phyloP scores from a whole-genome alignment of 2,113 vertebrate genomes.

The Corvus moneduloides region DNA sequence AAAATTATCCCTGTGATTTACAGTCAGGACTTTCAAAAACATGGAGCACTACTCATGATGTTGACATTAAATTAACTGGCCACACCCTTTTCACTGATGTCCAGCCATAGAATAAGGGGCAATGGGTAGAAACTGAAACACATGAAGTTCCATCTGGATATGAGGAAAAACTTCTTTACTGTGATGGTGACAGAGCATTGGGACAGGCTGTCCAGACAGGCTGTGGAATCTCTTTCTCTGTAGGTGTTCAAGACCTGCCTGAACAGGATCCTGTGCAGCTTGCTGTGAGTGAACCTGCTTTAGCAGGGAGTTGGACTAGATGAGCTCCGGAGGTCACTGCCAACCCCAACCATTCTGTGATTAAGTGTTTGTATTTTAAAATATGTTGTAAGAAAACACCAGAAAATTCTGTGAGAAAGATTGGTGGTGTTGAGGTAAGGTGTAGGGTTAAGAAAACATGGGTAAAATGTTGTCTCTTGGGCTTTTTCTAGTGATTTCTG shows the following conservation, averaged over 20 bases:
- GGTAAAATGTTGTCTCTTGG: neutral
- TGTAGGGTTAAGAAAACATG: neutral
- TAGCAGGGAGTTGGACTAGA: neutral
- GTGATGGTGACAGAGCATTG: neutral
- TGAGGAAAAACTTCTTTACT: neutral
- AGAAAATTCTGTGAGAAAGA: neutral
- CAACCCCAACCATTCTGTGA: neutral
- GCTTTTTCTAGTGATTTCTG: neutral
- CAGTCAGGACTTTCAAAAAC: neutral
- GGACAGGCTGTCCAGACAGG: neutral
- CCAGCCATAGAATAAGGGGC: neutral
- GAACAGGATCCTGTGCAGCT: neutral
- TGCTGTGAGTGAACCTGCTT: neutral
- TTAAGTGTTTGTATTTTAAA: neutral
- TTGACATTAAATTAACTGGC: neutral
- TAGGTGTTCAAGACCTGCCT: neutral
- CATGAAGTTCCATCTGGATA: neutral
- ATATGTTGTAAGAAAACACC: neutral
- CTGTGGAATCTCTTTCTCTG: neutral
- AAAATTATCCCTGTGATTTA: neutral
- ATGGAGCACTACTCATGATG: neutral
- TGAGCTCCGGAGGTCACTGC: neutral
- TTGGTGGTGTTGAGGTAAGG: neutral
- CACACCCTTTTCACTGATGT: neutral
- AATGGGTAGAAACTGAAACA: neutral